Percentiles rank a stretch among this genome's conserved stretches.
These are phyloP conservation scores for Phaonia tiefii DNA, from an alignment of 2,888 invertebrate genomes.

Conservation along the genomic window DNA sequence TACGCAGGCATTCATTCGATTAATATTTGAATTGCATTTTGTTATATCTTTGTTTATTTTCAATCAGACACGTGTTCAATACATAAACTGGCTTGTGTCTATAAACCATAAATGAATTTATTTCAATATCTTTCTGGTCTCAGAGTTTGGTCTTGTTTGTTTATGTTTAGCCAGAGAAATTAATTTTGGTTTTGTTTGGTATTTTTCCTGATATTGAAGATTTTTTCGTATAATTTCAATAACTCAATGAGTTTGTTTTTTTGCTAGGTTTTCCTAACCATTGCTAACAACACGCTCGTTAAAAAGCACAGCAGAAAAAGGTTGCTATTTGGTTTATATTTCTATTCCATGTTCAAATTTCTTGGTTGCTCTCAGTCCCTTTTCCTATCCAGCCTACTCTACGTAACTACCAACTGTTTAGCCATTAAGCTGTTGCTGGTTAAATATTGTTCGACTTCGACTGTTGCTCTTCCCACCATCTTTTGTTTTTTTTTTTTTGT, in stretches of 20 bases:
- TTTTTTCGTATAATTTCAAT: slow-evolving; percentile 24
- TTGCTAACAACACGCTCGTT: neutral
- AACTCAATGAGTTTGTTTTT: slow-evolving; percentile 25
- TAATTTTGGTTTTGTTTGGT: slow-evolving; percentile 3
- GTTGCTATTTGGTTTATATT: slow-evolving; percentile 28
- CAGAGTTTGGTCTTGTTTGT: neutral
- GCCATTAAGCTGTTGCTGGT: slow-evolving; percentile 53
- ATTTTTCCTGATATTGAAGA: neutral
- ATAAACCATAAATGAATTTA: slow-evolving; percentile 40
- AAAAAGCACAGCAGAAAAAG: slow-evolving; percentile 2
- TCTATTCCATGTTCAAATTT: slow-evolving; percentile 22
- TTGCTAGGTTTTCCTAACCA: slow-evolving; percentile 43
- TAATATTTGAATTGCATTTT: slow-evolving; percentile 27
- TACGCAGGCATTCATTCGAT: neutral
- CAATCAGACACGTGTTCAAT: slow-evolving; percentile 41
- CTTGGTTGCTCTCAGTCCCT: neutral
- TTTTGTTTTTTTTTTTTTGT: no score
- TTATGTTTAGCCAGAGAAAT: slow-evolving; percentile 13
- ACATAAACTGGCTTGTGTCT: neutral
- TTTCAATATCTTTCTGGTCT: neutral
- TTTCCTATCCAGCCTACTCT: neutral
- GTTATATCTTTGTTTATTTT: slow-evolving; percentile 23
- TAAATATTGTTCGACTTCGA: slow-evolving; percentile 40
- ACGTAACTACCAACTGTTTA: slow-evolving; percentile 4
- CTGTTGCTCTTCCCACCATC: slow-evolving; percentile 43